phyloP scores from a whole-genome alignment of 2,888 invertebrate species.

The Cheilosia variabilis region DNA sequence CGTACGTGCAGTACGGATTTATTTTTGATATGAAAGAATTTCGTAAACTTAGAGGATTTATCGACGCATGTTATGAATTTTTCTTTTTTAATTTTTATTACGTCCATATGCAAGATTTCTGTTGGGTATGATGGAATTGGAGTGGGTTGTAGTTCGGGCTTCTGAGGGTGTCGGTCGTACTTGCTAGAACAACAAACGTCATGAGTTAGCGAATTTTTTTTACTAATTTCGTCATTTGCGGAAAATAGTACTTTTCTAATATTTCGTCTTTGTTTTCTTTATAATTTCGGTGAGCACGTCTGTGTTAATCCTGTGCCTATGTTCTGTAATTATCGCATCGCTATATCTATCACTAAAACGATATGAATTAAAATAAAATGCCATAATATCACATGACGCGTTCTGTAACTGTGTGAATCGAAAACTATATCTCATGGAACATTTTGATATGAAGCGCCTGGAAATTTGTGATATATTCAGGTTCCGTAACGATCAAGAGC shows the following conservation, averaged over 20 bases:
- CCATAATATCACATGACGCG: no score
- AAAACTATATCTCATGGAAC: no score
- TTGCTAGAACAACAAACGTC: slow-evolving; percentile 12
- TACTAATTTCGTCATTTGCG: slow-evolving; percentile 26
- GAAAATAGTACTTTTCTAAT: slow-evolving; percentile 29
- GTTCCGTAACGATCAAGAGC: no score
- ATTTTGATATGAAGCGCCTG: no score
- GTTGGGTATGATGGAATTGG: no score
- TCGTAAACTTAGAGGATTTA: slow-evolving; percentile 39
- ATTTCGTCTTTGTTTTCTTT: slow-evolving; percentile 31
- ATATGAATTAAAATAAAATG: no score
- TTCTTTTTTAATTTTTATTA: slow-evolving; percentile 21
- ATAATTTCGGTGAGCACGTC: slow-evolving; percentile 14
- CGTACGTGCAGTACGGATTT: slow-evolving; percentile 10
- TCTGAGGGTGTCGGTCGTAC: slow-evolving; percentile 28
- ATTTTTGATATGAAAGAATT: slow-evolving; percentile 20
- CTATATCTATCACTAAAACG: no score
- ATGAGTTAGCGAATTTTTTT: no score
- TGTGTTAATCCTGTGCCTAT: slow-evolving; percentile 25
- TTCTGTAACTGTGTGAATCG: no score
- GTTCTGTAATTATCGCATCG: no score
- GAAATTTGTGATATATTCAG: no score
- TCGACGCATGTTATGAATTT: slow-evolving; percentile 26
- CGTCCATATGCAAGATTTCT: slow-evolving; percentile 36
- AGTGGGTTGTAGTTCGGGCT: no score